These are phyloP conservation scores for Glaucidium brasilianum DNA, from an alignment of 2,113 vertebrate genomes.

Conservation along the genomic window DNA sequence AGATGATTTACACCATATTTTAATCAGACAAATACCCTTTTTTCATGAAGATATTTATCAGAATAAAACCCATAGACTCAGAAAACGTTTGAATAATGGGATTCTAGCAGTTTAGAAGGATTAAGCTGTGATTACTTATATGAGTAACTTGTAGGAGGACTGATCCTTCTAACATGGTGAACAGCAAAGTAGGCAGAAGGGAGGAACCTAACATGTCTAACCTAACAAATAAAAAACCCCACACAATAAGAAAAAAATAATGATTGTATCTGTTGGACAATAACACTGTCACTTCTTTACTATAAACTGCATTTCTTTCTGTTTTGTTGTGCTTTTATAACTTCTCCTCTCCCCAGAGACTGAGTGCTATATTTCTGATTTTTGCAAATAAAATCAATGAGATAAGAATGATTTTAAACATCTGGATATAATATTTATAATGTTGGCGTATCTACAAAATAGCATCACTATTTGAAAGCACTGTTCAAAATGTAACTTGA, in stretches of 20 bases:
- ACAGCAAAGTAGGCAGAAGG: neutral
- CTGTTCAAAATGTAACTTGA: neutral
- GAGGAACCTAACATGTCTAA: neutral
- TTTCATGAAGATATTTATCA: neutral
- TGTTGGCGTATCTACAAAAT: neutral
- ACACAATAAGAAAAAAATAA: neutral
- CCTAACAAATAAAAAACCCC: neutral
- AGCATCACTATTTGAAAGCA: neutral
- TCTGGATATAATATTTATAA: neutral
- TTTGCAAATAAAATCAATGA: neutral
- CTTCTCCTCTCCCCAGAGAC: neutral
- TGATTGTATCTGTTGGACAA: neutral
- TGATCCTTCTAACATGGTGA: accelerated
- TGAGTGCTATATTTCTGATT: neutral
- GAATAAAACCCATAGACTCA: neutral
- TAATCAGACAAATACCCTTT: neutral
- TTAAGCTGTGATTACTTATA: neutral
- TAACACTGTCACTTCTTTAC: neutral
- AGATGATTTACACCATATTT: neutral
- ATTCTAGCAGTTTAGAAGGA: neutral
- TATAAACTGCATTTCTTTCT: neutral
- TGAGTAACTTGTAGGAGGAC: neutral
- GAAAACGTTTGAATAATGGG: neutral
- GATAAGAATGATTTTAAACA: neutral
- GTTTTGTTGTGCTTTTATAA: neutral